Evolutionary conservation across 2,797 vertebrate species (phyloP).

Genomic region (Chiroxiphia lanceolata): DNA sequence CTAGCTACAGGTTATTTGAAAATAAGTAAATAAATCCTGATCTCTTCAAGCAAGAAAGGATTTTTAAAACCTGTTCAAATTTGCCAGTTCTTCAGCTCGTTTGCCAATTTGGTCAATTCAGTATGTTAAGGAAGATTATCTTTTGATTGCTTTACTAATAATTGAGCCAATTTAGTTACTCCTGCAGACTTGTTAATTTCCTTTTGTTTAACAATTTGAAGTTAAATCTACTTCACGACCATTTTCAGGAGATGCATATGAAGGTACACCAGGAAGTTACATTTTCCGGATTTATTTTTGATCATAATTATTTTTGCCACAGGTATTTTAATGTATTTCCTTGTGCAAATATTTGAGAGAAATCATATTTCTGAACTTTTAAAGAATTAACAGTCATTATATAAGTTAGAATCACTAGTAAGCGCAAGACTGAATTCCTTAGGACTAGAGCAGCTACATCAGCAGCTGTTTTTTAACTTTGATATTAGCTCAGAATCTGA

Average conservation of each 20-base stretch:
- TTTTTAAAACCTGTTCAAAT: neutral
- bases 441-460: neutral
- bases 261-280: neutral
- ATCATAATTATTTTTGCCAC: neutral
- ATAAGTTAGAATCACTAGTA: neutral
- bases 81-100: neutral
- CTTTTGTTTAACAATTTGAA: neutral
- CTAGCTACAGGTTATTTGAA: neutral
- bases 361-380: neutral
- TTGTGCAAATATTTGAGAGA: neutral
- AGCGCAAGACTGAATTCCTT: neutral
- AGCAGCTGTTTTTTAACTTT: neutral
- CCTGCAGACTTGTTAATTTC: neutral
- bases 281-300: neutral
- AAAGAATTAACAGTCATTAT: neutral
- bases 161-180: conserved; percentile 29
- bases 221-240: neutral
- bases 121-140: conserved; percentile 16
- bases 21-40: neutral
- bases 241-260: neutral
- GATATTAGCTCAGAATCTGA: neutral
- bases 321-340: neutral
- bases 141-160: conserved; percentile 24
- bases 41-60: neutral
- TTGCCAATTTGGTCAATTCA: neutral